These are phyloP conservation scores for Trichechus manatus DNA, from an alignment of 2,113 vertebrate species.

Conservation along the genomic window DNA sequence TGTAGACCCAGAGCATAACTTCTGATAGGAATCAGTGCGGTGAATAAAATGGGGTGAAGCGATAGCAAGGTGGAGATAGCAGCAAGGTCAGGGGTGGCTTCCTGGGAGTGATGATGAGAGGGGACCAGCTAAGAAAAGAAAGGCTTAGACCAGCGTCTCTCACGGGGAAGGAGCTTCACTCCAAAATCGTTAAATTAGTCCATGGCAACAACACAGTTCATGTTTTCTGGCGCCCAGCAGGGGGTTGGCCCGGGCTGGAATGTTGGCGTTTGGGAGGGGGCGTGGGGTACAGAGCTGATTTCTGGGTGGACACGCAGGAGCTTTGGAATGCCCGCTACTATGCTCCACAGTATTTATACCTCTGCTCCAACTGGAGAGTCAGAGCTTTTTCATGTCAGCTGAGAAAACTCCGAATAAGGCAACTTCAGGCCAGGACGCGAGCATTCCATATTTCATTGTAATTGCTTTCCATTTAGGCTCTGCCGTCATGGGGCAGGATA, in stretches of 20 bases:
- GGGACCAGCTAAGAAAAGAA: background rate
- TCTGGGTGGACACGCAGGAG: slow-evolving; percentile 58
- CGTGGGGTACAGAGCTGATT: background rate
- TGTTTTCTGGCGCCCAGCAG: background rate
- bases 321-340: slow-evolving; percentile 66
- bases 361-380: slow-evolving; percentile 41
- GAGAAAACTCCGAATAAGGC: slow-evolving; percentile 82
- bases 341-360: slow-evolving; percentile 61
- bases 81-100: background rate
- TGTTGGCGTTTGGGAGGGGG: background rate
- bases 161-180: background rate
- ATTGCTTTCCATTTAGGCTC: slow-evolving; percentile 59
- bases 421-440: slow-evolving; percentile 32
- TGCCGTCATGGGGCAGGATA: slow-evolving; percentile 29
- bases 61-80: no score
- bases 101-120: background rate
- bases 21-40: background rate
- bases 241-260: background rate
- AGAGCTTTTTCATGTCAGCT: slow-evolving; percentile 54
- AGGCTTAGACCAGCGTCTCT: background rate
- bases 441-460: slow-evolving; percentile 59
- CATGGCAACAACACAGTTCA: background rate
- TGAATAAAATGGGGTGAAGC: background rate
- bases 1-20: background rate
- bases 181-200: background rate